Base-by-base conservation (phyloP, 2,113 vertebrate genomes). In the Malaclemys terrapin region DNA sequence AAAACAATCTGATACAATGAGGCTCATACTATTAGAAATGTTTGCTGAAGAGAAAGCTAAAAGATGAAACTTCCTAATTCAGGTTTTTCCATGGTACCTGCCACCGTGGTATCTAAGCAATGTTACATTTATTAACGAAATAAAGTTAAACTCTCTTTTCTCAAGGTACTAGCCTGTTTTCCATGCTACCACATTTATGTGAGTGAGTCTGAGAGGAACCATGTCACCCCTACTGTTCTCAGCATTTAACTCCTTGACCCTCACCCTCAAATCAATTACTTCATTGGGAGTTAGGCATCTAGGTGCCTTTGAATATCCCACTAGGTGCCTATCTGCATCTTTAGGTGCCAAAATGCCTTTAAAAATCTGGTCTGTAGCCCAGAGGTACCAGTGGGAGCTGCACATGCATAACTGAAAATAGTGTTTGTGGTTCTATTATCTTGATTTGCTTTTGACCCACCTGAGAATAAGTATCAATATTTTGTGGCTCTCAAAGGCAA, bases 121-220 rank as follows among this genome's bases (percentile, higher is more conserved):
- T 4, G 0, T 93, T 95, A 57, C 1, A 1, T 88, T 91, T 92
- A 94, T 38, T 86, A 94, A 84, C 35, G 54, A 87, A 87, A 92
- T 72, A 89, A 91, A 95, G 93, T 95, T 93, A 85, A 89, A 96
- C 94, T 80, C 90, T 91, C 11, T 86, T 89, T 94, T 49, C 84
- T 96, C 94, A 75, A 91, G 76, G 92, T 80, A 95, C 76, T 53
- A 93, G 45, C 52, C 31, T 82, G 42, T 88, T 95, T 54, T 92
- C 54, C 31, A 85, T 59, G 56, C 84, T 86, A 88, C 85, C 35
- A 88, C 45, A 94, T 59, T 89, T 86, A 82, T 80, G 80, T 84
- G 87, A 91, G 80, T 93, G 9, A 76, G 8, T 17, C 78, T 91
- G 87, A 93, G 90, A 89, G 6, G 20, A 93, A 91, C 88, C 93